These are phyloP conservation scores for Poeciliopsis turrubarensis DNA, from an alignment of 2,113 vertebrate genomes.

Conservation along the genomic window DNA sequence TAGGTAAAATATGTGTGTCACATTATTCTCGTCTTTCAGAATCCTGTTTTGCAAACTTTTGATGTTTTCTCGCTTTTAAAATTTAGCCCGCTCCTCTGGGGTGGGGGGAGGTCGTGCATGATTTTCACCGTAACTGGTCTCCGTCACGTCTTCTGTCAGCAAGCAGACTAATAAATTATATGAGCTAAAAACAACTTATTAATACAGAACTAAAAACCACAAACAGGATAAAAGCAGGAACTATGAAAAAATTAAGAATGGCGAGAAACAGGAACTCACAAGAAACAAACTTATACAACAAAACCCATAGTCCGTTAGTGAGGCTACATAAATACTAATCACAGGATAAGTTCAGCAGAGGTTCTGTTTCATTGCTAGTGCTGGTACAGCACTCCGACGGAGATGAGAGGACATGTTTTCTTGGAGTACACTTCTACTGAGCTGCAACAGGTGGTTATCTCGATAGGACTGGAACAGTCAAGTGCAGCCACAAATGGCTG, in stretches of 20 bases:
- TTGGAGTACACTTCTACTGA: conserved; percentile 54
- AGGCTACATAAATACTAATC: conserved; percentile 66
- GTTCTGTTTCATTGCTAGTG: conserved; percentile 30
- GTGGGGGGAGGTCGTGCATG: conserved; percentile 23
- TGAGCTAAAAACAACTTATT: conserved; percentile 67
- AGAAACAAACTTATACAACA: conserved; percentile 38
- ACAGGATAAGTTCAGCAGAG: conserved; percentile 47
- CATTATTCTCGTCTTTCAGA: conserved; percentile 35
- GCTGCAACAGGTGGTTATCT: conserved; percentile 47
- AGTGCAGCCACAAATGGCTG: conserved; percentile 47
- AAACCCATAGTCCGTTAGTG: conserved; percentile 53
- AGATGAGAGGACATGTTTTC: conserved; percentile 47
- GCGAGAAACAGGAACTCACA: background rate
- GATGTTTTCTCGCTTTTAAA: conserved; percentile 35
- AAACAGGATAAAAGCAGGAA: conserved; percentile 57
- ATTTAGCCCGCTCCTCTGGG: conserved; percentile 35
- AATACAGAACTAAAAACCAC: conserved; percentile 56
- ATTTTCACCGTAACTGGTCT: conserved; percentile 57
- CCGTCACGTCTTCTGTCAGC: conserved; percentile 57
- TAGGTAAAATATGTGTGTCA: conserved; percentile 32
- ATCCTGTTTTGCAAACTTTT: conserved; percentile 47
- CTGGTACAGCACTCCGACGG: conserved; percentile 36
- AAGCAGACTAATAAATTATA: conserved; percentile 77
- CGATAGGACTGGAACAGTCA: conserved; percentile 58
- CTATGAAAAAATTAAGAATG: conserved; percentile 52